phyloP scores from a whole-genome alignment of 2,113 vertebrate genomes.

The Isichthys henryi region DNA sequence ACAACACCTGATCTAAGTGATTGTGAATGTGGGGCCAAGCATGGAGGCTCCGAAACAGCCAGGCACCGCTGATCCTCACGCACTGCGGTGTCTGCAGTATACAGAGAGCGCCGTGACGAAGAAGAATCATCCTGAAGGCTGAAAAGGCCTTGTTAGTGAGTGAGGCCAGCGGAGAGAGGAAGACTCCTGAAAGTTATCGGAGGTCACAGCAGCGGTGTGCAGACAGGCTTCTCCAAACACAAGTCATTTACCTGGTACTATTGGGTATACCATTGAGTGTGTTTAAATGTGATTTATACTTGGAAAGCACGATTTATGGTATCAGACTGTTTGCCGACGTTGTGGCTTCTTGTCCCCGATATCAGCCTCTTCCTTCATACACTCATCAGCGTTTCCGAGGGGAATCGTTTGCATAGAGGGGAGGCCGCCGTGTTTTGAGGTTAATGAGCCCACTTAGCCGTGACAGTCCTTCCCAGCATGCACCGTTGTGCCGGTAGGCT shows the following conservation, averaged over 20 bases:
- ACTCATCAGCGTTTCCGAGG: neutral
- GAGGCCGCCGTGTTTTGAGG: constrained; percentile 14
- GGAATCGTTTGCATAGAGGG: constrained; percentile 10
- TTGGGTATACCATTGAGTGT: neutral
- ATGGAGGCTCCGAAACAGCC: neutral
- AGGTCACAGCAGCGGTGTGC: neutral
- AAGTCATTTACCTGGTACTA: neutral
- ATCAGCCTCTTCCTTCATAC: neutral
- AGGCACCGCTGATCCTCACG: neutral
- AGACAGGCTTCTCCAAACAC: neutral
- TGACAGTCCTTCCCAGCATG: constrained; percentile 24
- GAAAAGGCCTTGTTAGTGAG: neutral
- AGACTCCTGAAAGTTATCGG: neutral
- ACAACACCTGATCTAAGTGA: neutral
- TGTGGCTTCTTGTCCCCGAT: neutral
- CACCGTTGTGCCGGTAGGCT: neutral
- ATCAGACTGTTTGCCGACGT: neutral
- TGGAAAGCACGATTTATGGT: neutral
- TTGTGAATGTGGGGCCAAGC: neutral
- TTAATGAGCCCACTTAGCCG: constrained; percentile 40
- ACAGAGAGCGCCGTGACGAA: neutral
- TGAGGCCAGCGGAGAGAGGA: neutral
- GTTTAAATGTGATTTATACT: neutral
- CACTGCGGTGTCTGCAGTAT: neutral
- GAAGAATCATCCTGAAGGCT: neutral